A percentile compares a stretch with the other conserved stretches of the same genome.
Evolutionary conservation across 2,113 vertebrate genomes (phyloP).

Genomic region (Regulus satrapa): DNA sequence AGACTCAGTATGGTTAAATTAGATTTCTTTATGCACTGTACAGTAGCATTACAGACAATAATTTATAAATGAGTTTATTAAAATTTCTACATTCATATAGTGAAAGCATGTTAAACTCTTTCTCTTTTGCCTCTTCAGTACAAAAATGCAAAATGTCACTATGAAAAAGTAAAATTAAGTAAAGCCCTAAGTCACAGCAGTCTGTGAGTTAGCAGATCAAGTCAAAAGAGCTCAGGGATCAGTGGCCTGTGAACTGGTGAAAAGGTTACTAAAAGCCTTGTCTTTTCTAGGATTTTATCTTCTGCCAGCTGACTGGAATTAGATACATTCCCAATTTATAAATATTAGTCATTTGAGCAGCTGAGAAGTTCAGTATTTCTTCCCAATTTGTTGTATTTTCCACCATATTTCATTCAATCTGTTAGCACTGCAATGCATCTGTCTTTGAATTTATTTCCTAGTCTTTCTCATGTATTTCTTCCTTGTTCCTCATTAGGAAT

Average conservation of each 20-base stretch:
- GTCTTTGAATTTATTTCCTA: not conserved
- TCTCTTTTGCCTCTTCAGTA: not conserved
- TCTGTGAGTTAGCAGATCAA: not conserved
- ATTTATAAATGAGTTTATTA: constrained; percentile 33
- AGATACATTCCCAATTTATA: not conserved
- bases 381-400: constrained; percentile 6
- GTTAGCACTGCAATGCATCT: not conserved
- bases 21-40: constrained; percentile 31
- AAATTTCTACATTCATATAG: not conserved
- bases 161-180: not conserved
- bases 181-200: not conserved
- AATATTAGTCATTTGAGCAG: not conserved
- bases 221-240: not conserved
- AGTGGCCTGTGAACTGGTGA: not conserved
- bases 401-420: constrained; percentile 5
- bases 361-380: constrained; percentile 1
- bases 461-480: not conserved
- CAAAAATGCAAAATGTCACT: not conserved
- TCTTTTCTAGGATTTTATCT: not conserved
- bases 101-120: not conserved
- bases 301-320: not conserved
- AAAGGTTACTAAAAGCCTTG: not conserved
- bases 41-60: not conserved
- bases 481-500: not conserved
- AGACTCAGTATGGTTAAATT: constrained; percentile 43